Conservation (phyloP, 2,888 invertebrate species). For the Nemotelus nigrinus region DNA sequence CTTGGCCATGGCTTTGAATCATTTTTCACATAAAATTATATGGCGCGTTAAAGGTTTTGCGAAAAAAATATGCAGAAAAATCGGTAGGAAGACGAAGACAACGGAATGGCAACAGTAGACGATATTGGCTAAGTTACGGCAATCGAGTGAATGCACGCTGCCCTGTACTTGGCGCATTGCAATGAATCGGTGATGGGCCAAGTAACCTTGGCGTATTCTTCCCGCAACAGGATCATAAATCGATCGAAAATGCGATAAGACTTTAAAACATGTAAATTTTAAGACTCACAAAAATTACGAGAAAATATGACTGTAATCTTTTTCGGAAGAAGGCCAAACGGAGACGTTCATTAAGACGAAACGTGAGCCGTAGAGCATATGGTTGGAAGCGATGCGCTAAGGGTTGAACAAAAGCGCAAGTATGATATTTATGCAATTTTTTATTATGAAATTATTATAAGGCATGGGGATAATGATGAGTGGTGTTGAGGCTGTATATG, state of each 20-base stretch:
- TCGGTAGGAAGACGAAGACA: neutral
- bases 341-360: constrained; percentile 24
- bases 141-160: neutral
- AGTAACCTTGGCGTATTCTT: neutral
- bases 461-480: constrained; percentile 15
- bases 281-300: constrained; percentile 26
- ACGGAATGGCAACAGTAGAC: constrained; percentile 10
- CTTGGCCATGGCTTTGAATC: neutral
- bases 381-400: neutral
- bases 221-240: constrained; percentile 41
- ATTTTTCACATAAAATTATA: constrained; percentile 39
- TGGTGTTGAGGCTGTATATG: neutral
- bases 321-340: neutral
- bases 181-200: too few species aligned
- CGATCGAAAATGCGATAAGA: constrained; percentile 45
- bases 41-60: neutral
- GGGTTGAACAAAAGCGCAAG: constrained; percentile 9
- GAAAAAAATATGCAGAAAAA: neutral
- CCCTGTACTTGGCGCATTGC: neutral
- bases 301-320: constrained; percentile 34
- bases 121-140: constrained; percentile 13
- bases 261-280: constrained; percentile 42
- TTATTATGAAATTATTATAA: constrained; percentile 49
- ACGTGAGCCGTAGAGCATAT: neutral
- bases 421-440: constrained; percentile 42